Conservation (phyloP, 2,888 invertebrate genomes). For the Andrena minutula region DNA sequence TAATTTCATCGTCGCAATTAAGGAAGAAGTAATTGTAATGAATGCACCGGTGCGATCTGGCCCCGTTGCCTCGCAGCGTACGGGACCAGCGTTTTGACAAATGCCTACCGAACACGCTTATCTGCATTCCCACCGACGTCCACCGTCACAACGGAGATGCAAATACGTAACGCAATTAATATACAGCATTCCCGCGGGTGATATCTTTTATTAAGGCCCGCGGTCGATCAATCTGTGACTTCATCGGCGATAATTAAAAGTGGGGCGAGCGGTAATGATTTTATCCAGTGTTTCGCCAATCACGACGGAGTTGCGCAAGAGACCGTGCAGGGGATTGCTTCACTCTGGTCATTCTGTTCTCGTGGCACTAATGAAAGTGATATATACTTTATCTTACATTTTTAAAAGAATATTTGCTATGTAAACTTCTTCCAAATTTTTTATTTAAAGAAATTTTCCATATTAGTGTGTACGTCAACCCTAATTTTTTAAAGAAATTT, state of each 20-base stretch:
- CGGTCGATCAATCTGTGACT: conserved; percentile 35
- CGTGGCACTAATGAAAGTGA: no score
- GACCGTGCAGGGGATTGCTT: neutral
- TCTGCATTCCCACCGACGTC: conserved; percentile 59
- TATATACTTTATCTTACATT: no score
- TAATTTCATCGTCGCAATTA: conserved; percentile 75
- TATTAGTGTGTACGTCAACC: no score
- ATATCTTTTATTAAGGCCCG: conserved; percentile 35
- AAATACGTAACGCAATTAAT: conserved; percentile 63
- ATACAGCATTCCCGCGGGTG: conserved; percentile 32
- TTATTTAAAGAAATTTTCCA: no score
- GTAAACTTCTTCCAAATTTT: no score
- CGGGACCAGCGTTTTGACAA: conserved; percentile 59
- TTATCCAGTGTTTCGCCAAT: neutral
- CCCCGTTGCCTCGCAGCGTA: conserved; percentile 34
- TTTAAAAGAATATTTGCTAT: no score
- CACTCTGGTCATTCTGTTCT: neutral
- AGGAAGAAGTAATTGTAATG: conserved; percentile 73
- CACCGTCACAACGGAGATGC: conserved; percentile 49
- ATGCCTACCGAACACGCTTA: conserved; percentile 65
- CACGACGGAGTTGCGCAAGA: neutral
- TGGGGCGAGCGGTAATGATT: neutral
- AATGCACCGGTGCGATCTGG: conserved; percentile 67
- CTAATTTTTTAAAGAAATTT: no score
- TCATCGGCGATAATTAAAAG: conserved; percentile 29